Conservation (phyloP, 2,797 vertebrate genomes). For the Poecilia velifera region DNA sequence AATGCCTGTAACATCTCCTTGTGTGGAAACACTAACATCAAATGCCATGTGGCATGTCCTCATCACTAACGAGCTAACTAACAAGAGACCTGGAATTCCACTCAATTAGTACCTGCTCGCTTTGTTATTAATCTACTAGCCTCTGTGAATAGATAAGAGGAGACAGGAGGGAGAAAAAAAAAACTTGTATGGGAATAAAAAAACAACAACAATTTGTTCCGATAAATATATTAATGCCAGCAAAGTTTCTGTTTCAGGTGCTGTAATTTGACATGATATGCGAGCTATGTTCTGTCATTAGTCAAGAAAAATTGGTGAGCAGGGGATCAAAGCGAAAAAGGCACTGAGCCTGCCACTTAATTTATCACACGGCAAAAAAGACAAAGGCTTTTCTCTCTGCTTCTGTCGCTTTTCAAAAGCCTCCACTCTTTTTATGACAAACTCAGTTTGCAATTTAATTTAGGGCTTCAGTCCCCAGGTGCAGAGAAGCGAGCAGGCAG, state of each 20-base stretch:
- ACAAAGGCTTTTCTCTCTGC: slow-evolving; percentile 86
- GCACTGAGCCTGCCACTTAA: slow-evolving; percentile 88
- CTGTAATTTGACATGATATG: slow-evolving; percentile 87
- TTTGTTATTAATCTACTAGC: slow-evolving; percentile 78
- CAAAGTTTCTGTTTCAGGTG: slow-evolving; percentile 81
- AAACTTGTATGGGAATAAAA: slow-evolving; percentile 49
- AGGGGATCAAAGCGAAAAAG: slow-evolving; percentile 90
- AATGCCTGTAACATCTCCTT: slow-evolving; percentile 65
- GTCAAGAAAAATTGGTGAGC: slow-evolving; percentile 78
- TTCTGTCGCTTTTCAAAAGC: slow-evolving; percentile 89
- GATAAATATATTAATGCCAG: slow-evolving; percentile 81
- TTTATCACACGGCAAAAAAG: slow-evolving; percentile 92
- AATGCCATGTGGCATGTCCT: slow-evolving; percentile 77
- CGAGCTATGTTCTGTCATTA: slow-evolving; percentile 86
- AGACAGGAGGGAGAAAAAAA: slow-evolving; percentile 47
- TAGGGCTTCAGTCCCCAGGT: slow-evolving; percentile 88
- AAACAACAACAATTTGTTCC: slow-evolving; percentile 75
- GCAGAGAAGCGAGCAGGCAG: slow-evolving; percentile 76
- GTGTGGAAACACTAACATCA: slow-evolving; percentile 78
- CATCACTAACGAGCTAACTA: slow-evolving; percentile 77
- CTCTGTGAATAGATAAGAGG: slow-evolving; percentile 70
- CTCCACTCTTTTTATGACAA: slow-evolving; percentile 89
- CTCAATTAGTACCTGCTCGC: slow-evolving; percentile 79
- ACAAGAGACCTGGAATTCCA: slow-evolving; percentile 77
- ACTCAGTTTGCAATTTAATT: slow-evolving; percentile 92